These are phyloP conservation scores for Rachycentron canadum DNA, from an alignment of 2,797 vertebrate species.

Conservation along the genomic window DNA sequence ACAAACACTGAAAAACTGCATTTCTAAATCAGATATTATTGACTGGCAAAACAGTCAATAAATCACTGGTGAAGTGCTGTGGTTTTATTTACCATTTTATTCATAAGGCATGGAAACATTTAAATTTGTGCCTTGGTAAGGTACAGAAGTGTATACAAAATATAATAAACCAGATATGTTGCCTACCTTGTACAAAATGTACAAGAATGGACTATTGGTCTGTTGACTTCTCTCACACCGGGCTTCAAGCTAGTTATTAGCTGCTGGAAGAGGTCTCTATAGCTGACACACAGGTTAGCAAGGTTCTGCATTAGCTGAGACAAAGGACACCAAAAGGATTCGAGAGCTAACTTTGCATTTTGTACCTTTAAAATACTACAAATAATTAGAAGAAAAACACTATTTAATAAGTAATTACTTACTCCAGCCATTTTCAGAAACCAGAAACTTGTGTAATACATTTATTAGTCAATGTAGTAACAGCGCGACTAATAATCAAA, in stretches of 20 bases:
- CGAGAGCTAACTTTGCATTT: not conserved
- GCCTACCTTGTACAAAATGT: not conserved
- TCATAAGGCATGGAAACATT: not conserved
- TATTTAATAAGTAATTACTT: no score
- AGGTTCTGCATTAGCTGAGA: no score
- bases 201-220: no score
- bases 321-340: no score
- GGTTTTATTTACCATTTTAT: no score
- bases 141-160: not conserved
- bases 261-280: not conserved
- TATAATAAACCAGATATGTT: not conserved
- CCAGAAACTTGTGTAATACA: not conserved
- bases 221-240: not conserved
- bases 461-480: not conserved
- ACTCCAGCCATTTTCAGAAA: not conserved
- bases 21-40: slow-evolving; percentile 18
- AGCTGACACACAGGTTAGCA: no score
- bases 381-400: no score
- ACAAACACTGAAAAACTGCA: slow-evolving; percentile 1
- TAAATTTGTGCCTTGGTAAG: not conserved
- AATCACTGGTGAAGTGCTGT: no score
- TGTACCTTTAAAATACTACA: no score
- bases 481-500: slow-evolving; percentile 3
- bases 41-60: slow-evolving; percentile 11
- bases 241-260: not conserved